Conservation (phyloP, 1,140 invertebrate species). For the Drosophila novamexicana region DNA sequence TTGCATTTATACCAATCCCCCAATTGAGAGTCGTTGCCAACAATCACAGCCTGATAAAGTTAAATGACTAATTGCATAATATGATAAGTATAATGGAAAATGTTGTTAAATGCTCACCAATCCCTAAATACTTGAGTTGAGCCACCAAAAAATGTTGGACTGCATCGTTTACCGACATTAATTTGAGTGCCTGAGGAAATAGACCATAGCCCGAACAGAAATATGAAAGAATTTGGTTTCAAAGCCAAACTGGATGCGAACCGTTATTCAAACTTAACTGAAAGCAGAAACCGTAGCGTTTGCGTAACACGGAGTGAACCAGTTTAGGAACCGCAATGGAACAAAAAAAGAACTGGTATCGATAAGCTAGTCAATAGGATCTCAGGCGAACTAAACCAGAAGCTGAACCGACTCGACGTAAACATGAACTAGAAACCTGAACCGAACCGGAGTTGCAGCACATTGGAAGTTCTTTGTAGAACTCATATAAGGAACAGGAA, state of each 20-base stretch:
- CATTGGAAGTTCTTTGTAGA: too few relatives aligned
- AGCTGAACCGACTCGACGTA: too few relatives aligned
- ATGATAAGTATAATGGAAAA: slow-evolving; percentile 7
- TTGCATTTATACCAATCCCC: slow-evolving; percentile 36
- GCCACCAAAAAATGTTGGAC: neutral
- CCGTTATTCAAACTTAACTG: neutral
- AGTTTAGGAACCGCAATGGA: neutral
- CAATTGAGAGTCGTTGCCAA: slow-evolving; percentile 21
- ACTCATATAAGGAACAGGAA: neutral
- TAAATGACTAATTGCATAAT: slow-evolving; percentile 30
- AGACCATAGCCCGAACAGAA: neutral
- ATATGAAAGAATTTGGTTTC: too few relatives aligned
- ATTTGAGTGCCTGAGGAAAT: neutral
- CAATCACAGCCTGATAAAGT: slow-evolving; percentile 27
- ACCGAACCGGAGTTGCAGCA: too few relatives aligned
- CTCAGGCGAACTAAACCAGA: too few relatives aligned
- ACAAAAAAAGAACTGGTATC: neutral
- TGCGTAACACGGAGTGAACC: neutral
- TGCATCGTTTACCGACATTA: neutral
- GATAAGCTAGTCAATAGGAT: too few relatives aligned
- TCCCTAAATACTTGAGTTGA: slow-evolving; percentile 8
- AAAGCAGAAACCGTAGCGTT: neutral
- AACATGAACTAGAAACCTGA: too few relatives aligned
- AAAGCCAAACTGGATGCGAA: too few relatives aligned
- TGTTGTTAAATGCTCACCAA: slow-evolving; percentile 6